A percentile compares a stretch with the other conserved stretches of the same genome.
These are phyloP conservation scores for Hermaeophaga mercurialis DNA, from an alignment of 2,888 invertebrate species.

Conservation along the genomic window DNA sequence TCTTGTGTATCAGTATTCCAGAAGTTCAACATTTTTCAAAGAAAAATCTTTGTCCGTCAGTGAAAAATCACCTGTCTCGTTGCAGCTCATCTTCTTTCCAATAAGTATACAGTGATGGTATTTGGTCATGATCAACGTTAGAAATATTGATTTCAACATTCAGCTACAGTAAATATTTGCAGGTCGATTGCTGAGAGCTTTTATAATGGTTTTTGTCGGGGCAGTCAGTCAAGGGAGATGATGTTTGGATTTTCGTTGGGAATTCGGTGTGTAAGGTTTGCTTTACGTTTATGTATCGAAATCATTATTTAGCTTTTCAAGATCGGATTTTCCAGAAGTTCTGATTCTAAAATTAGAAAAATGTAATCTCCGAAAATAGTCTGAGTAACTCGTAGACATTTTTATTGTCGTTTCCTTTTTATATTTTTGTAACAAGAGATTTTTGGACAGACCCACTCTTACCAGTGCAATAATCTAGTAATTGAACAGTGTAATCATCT, in stretches of 20 bases:
- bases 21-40: constrained; percentile 4
- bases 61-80: background rate
- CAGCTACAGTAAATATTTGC: constrained; percentile 38
- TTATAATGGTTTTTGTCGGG: constrained; percentile 25
- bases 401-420: no score
- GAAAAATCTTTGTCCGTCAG: background rate
- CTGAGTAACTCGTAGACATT: no score
- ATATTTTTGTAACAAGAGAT: no score
- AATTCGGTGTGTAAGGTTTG: constrained; percentile 1
- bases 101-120: background rate
- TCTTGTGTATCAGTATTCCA: background rate
- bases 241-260: constrained; percentile 17
- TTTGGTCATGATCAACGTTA: constrained; percentile 30
- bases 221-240: constrained; percentile 17
- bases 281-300: constrained; percentile 11
- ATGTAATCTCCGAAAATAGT: no score
- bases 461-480: no score
- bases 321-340: background rate
- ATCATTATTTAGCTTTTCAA: constrained; percentile 12
- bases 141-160: constrained; percentile 33
- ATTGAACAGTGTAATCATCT: no score
- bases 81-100: background rate
- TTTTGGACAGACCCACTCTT: no score
- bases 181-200: constrained; percentile 31
- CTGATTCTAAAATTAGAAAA: no score